Conservation (phyloP, 2,888 invertebrate species). For the Alcis repandata region DNA sequence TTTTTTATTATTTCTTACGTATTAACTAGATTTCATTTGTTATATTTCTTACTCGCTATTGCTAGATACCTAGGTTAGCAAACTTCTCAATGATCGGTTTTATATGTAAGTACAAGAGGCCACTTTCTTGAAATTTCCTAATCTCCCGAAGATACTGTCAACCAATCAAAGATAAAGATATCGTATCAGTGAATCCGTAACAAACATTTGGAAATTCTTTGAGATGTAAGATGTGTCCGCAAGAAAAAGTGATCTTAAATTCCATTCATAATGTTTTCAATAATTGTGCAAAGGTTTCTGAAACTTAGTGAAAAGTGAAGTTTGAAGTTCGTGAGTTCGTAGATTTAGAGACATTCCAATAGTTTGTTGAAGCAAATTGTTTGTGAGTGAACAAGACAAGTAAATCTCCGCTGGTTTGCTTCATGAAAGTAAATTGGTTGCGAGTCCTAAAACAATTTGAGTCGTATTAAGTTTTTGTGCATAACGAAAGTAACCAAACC, state of each 20-base stretch:
- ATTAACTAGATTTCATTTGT: too few relatives aligned
- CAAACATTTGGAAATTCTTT: constrained; percentile 19
- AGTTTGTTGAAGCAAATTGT: constrained; percentile 66
- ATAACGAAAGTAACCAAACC: not conserved
- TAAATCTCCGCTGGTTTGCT: constrained; percentile 55
- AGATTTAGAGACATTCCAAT: constrained; percentile 59
- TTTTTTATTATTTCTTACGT: too few relatives aligned
- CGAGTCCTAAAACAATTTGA: constrained; percentile 22
- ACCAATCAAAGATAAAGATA: constrained; percentile 46
- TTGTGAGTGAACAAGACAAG: constrained; percentile 56
- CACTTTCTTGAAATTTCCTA: constrained; percentile 8
- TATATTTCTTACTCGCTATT: too few relatives aligned
- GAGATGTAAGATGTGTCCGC: constrained; percentile 20
- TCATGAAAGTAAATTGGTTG: constrained; percentile 47
- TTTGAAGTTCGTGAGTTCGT: not conserved
- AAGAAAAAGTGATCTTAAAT: not conserved
- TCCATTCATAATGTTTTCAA: constrained; percentile 31
- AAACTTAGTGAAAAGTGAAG: constrained; percentile 5
- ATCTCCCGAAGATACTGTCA: constrained; percentile 27
- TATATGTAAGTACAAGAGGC: too few relatives aligned
- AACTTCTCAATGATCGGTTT: too few relatives aligned
- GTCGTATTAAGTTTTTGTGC: not conserved
- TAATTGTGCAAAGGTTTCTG: constrained; percentile 8
- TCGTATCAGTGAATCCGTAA: constrained; percentile 31
- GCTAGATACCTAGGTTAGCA: too few relatives aligned